Base-by-base conservation (phyloP, 1,140 invertebrate genomes). In the Himalopsyche phryganea region DNA sequence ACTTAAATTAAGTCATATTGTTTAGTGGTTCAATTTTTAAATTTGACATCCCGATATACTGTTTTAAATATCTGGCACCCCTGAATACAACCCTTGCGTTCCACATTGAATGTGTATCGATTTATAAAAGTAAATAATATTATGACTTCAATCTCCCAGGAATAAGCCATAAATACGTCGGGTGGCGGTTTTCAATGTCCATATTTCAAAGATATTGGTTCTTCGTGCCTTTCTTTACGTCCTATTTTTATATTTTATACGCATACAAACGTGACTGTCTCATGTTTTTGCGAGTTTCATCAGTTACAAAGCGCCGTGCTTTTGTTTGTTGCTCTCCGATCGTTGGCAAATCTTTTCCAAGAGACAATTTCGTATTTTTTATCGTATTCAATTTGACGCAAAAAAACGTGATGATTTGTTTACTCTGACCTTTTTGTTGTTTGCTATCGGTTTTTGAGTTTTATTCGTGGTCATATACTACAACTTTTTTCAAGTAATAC, bases 131-230 rank as follows among this genome's bases (percentile, higher is more conserved):
- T 60, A 63, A 63, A 63, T 63, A 63, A 63, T 60, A 60, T 60
- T 63, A 63, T 57, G 61, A 63, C 52, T 58, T 56, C 57, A 60
- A 60, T 63, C 57, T 60, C 53, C 49, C 15, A 47, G 61, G 61
- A 63, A 63, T 63, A 63, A 60, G 58, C 61, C 58, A 63, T 63
- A 63, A 63, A 63, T 63, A 63, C 53, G 41, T 63, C 58, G 40
- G 44, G 28, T 32, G 32, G 57, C 58, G 61, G 61, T 63, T 63
- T 63, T 63, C 61, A 63, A 63, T 63, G 61, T 63, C 61, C 61
- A 60, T 63, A 60, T 63, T 60, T 63, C 57, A 60, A 60, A 63
- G 52, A 63, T 63, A 63, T 63, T 63, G 61, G 58, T 60, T 60
- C 52, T 40, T 47, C 52, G 7, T 33, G 15, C 46, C 20, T 41